Conservation (phyloP, 2,113 vertebrate species). For the Brachypteracias leptosomus region DNA sequence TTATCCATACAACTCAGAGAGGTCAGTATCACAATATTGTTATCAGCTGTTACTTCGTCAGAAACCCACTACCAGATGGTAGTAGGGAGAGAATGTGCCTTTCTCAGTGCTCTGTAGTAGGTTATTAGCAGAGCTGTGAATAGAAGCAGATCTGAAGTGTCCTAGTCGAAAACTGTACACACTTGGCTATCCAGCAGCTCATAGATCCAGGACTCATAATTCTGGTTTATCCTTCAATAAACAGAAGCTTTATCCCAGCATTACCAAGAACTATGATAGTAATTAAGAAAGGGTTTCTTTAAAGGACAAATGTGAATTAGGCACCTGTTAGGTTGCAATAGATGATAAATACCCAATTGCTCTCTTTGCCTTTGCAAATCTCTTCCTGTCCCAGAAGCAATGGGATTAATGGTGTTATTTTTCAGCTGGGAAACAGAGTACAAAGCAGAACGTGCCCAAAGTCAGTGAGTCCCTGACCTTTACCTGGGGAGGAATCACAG, state of each 20-base stretch:
- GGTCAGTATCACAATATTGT: neutral
- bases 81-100: neutral
- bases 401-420: neutral
- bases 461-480: neutral
- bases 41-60: neutral
- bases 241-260: neutral
- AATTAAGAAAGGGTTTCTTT: neutral
- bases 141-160: neutral
- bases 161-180: neutral
- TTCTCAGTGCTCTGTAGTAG: neutral
- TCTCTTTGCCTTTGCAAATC: neutral
- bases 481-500: neutral
- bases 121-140: neutral
- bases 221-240: conserved; percentile 1
- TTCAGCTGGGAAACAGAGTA: neutral
- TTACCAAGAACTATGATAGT: neutral
- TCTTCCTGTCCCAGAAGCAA: neutral
- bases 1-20: neutral
- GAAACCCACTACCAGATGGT: neutral
- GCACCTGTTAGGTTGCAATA: neutral
- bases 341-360: neutral
- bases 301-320: neutral
- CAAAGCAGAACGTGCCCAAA: neutral
- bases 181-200: neutral
- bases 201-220: neutral